phyloP scores from a whole-genome alignment of 2,113 vertebrate species.

The Atrichornis clamosus region DNA sequence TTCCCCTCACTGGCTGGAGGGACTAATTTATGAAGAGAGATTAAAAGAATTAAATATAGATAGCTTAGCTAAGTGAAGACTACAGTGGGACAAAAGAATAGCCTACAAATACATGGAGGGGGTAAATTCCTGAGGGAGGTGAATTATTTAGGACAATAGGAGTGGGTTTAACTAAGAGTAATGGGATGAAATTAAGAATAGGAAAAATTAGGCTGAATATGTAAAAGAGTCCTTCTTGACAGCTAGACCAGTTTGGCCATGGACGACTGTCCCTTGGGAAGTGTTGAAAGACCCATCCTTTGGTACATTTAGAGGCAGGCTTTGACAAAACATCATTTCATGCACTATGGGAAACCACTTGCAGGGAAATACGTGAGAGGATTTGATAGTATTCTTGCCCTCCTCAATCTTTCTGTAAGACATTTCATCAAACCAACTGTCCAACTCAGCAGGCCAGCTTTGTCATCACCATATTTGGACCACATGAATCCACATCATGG shows the following conservation, averaged over 20 bases:
- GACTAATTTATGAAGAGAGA: conserved; percentile 59
- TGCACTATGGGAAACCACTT: neutral
- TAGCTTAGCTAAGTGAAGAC: conserved; percentile 8
- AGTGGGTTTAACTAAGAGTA: conserved; percentile 37
- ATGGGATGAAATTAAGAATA: conserved; percentile 43
- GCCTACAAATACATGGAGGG: conserved; percentile 16
- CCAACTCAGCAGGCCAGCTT: neutral
- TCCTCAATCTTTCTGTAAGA: neutral
- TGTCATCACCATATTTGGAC: neutral
- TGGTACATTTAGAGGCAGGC: neutral
- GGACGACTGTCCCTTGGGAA: neutral
- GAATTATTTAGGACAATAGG: conserved; percentile 58
- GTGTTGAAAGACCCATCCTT: neutral
- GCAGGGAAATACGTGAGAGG: neutral
- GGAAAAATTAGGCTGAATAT: conserved; percentile 25
- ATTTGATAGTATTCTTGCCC: neutral
- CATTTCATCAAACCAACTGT: neutral
- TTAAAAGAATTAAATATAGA: conserved; percentile 67
- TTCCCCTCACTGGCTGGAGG: conserved; percentile 33
- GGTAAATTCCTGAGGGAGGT: conserved; percentile 41
- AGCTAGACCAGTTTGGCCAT: conserved; percentile 4
- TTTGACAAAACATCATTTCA: neutral
- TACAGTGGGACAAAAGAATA: conserved; percentile 46
- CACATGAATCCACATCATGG: accelerated
- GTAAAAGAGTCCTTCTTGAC: neutral